A percentile compares a stretch with the other conserved stretches of the same genome.
Evolutionary conservation across 2,888 invertebrate species (phyloP).

Genomic region (Parelbella ahira): DNA sequence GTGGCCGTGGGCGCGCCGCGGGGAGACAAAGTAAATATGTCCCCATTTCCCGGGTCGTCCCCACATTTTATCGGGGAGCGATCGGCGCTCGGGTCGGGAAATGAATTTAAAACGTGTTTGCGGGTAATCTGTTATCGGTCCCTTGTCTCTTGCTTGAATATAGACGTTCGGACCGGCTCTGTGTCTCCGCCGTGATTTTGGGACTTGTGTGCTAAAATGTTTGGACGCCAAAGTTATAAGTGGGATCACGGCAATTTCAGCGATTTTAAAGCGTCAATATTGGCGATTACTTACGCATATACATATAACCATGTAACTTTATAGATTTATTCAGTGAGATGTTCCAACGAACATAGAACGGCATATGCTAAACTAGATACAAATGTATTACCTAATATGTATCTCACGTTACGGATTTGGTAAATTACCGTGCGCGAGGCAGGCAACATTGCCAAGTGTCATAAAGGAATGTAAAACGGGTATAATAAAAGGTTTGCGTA

Average conservation of each 20-base stretch:
- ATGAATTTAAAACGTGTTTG: slow-evolving; percentile 81
- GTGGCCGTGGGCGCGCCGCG: slow-evolving; percentile 65
- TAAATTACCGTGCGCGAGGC: slow-evolving; percentile 8
- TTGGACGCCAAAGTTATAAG: slow-evolving; percentile 21
- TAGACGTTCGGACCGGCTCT: slow-evolving; percentile 67
- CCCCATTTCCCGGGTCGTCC: slow-evolving; percentile 72
- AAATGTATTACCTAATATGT: too few relatives aligned
- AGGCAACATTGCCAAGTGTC: slow-evolving; percentile 8
- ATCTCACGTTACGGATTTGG: slow-evolving; percentile 1
- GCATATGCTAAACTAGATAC: too few relatives aligned
- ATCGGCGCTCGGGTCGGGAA: slow-evolving; percentile 79
- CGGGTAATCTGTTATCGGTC: slow-evolving; percentile 81
- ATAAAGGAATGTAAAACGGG: slow-evolving; percentile 34
- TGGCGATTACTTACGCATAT: background rate
- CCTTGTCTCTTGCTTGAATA: slow-evolving; percentile 76
- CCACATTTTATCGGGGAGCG: slow-evolving; percentile 79
- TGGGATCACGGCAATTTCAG: slow-evolving; percentile 16
- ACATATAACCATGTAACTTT: background rate
- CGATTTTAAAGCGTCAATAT: slow-evolving; percentile 13
- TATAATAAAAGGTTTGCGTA: slow-evolving; percentile 50
- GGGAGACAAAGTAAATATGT: slow-evolving; percentile 80
- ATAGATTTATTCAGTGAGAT: background rate
- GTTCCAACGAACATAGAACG: background rate
- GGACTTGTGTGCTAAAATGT: slow-evolving; percentile 38
- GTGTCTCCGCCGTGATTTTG: slow-evolving; percentile 63